Base-by-base conservation (phyloP, 2,888 invertebrate genomes). In the Scaptomyza flava region DNA sequence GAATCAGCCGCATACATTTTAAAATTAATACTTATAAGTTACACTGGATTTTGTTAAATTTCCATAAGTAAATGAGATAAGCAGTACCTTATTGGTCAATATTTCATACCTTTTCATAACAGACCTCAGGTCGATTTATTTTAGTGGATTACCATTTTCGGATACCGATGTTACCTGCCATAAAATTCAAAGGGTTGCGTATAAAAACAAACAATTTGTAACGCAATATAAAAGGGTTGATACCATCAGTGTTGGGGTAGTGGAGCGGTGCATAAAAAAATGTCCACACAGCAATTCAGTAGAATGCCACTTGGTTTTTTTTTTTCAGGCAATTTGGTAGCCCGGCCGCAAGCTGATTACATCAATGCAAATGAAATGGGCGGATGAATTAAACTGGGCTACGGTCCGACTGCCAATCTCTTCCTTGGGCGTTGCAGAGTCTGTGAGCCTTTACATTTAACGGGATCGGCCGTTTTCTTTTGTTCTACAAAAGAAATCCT, bases 281-380 rank as follows among this genome's bases (percentile, higher is more conserved):
- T 57, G 41, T 8, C 51, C 61, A 61, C 58, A 69, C 56, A 59
- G 70, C 76, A 72, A 81, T 81, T 84, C 78, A 62, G 69, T 61
- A 76, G 72, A 78, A 72, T 80, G 81, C 67, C 64, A 61, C 51
- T 67, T 61, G 66, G 71, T 50, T 60, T 73, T 85, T 66, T 71
- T 64, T 36, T 36, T 38, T 66, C 45, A 41, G 80, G 64, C 77
- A 77, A 87, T 87, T 82, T 85, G 87, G 68, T 65, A 62, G 68
- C 71, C 57, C 71, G 73, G 61, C 84, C 87, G 69, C 84, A 83
- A 85, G 87, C 87, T 81, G 87, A 83, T 88, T 88, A 83, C 79
- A 83, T 88, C 89, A 83, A 88, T 83, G 89, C 84, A 88, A 83
- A 83, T 88, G 73, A 50, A 52, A 78, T 68, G 74, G 68, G 46